Evolutionary conservation across 1,140 invertebrate genomes (phyloP), one percentile per base, ranked within the genome.

Genomic region (Bombus difficillimus): DNA sequence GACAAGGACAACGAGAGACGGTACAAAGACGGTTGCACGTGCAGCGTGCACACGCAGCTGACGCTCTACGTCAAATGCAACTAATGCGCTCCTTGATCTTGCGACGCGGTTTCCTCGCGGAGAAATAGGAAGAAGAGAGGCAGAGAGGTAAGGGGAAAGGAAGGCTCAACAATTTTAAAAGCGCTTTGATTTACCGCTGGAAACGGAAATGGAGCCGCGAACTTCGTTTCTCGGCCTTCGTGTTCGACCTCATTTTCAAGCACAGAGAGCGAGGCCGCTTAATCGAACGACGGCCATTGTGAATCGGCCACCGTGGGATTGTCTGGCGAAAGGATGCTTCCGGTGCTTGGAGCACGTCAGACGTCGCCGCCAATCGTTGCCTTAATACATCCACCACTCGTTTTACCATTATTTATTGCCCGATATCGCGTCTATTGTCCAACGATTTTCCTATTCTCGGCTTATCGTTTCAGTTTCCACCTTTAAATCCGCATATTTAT

Each of bases 51-150:
- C 47, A 53, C 90, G 92, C 93, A 94, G 93, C 93, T 94, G 94
- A 93, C 92, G 92, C 91, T 90, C 90, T 87, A 92, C 89, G 93
- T 94, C 93, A 94, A 94, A 94, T 89, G 92, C 93, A 92, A 93
- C 92, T 93, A 94, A 93, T 93, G 93, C 91, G 90, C 91, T 91
- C 89, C 93, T 94, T 93, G 92, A 93, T 94, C 93, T 93, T 82
- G 87, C 72, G 75, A 74, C 69, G 81, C 81, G 66, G 59, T 82
- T 82, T 71, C 53, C 80, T 64, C 53, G 64, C 81, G 47, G 28
- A 43, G 57, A 34, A 41, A 18, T n/a, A 9, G 28, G 34, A 25
- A 57, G 25, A 6, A 13, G 41, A 34, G 43, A 53, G 22, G 5
- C 9, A 74, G 41, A 18, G 13, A 3, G 18, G 13, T 0, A 22